These are phyloP conservation scores for Bufotes viridis DNA, from an alignment of 2,797 vertebrate genomes.

Conservation along the genomic window DNA sequence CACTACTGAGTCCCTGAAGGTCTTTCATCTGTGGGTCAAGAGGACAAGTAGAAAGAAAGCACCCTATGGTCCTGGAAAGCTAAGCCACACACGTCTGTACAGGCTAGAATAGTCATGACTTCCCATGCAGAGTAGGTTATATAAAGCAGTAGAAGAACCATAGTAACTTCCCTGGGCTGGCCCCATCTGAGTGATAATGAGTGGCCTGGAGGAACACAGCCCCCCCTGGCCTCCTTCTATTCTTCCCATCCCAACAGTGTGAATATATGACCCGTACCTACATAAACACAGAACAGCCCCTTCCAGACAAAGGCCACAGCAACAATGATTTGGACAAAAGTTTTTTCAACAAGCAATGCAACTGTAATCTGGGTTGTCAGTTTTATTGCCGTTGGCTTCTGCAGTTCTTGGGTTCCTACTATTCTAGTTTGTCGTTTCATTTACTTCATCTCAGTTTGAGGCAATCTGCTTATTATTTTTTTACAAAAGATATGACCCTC, in stretches of 20 bases:
- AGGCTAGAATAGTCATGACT: too few species aligned
- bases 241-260: neutral
- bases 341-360: conserved; percentile 7
- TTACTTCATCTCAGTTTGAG: neutral
- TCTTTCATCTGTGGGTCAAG: neutral
- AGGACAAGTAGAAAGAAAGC: neutral
- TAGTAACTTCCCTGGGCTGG: neutral
- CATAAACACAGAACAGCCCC: neutral
- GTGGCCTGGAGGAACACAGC: neutral
- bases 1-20: neutral
- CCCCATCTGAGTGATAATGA: neutral
- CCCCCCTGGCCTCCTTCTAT: neutral
- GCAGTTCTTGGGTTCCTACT: neutral
- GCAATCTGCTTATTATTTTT: neutral
- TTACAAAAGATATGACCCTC: neutral
- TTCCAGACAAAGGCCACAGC: neutral
- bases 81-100: neutral
- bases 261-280: neutral
- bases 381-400: neutral
- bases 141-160: neutral
- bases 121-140: neutral
- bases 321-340: neutral
- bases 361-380: neutral
- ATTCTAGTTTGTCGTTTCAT: neutral
- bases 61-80: neutral